Conservation (phyloP, 2,888 invertebrate genomes). For the Capitulum mitella region DNA sequence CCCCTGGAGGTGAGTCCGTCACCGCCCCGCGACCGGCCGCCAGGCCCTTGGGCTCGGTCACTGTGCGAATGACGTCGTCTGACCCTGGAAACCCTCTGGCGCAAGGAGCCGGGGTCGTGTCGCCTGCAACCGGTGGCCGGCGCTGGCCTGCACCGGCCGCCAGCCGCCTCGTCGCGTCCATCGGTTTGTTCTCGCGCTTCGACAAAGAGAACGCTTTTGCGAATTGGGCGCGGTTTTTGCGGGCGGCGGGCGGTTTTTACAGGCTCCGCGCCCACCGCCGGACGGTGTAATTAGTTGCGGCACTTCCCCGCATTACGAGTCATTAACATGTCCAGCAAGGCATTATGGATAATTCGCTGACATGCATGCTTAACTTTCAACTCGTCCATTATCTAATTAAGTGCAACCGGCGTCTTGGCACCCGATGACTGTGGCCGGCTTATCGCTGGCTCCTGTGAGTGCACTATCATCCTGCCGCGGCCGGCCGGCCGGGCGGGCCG, state of each 20-base stretch:
- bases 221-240: background rate
- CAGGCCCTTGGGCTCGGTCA: too few species aligned
- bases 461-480: background rate
- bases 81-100: too few species aligned
- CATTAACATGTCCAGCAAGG: background rate
- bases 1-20: constrained; percentile 43
- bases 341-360: background rate
- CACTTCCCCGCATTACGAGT: background rate
- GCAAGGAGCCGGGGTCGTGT: too few species aligned
- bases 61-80: too few species aligned
- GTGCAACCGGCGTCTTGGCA: background rate
- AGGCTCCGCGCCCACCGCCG: background rate
- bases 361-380: background rate
- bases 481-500: background rate
- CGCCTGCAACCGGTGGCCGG: too few species aligned
- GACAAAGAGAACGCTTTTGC: background rate
- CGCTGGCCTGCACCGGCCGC: too few species aligned
- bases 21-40: too few species aligned
- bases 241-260: background rate
- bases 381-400: background rate
- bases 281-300: background rate
- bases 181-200: background rate
- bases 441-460: background rate
- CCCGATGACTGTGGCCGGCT: background rate
- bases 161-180: background rate